These are phyloP conservation scores for Pantherophis alleghaniensis DNA, from an alignment of 2,797 vertebrate genomes.

Conservation along the genomic window DNA sequence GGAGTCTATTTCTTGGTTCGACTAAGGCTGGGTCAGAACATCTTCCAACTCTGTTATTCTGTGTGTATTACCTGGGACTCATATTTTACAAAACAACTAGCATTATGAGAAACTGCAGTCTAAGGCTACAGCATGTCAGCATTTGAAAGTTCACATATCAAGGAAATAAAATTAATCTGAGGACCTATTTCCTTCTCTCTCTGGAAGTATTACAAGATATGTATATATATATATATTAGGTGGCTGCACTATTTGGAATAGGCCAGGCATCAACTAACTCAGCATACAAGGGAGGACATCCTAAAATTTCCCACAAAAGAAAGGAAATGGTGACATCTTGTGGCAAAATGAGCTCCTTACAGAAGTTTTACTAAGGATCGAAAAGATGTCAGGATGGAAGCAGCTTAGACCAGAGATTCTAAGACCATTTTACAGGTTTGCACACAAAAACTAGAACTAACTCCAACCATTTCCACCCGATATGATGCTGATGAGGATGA, in stretches of 20 bases:
- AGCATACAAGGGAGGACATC: slow-evolving; percentile 10
- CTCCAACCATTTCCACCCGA: not conserved
- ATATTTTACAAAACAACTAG: not conserved
- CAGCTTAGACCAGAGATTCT: not conserved
- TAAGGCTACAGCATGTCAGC: not conserved
- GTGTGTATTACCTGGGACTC: not conserved
- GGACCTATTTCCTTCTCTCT: not conserved
- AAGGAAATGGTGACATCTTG: slow-evolving; percentile 62
- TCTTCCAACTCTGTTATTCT: not conserved
- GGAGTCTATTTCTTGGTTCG: too few relatives aligned
- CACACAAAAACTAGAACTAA: not conserved
- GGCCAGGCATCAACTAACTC: slow-evolving; percentile 40
- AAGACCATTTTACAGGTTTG: not conserved
- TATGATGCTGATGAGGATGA: too few relatives aligned
- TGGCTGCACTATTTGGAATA: slow-evolving; percentile 36
- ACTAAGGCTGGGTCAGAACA: too few relatives aligned
- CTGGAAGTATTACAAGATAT: not conserved
- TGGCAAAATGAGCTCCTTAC: not conserved
- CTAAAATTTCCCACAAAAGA: slow-evolving; percentile 34
- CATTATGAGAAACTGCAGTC: not conserved
- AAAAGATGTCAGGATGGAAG: not conserved
- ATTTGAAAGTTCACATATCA: not conserved
- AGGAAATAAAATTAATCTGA: not conserved
- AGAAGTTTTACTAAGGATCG: not conserved
- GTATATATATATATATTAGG: too few relatives aligned